These are phyloP conservation scores for Peromyscus leucopus DNA, from an alignment of 2,113 vertebrate genomes.

Conservation along the genomic window DNA sequence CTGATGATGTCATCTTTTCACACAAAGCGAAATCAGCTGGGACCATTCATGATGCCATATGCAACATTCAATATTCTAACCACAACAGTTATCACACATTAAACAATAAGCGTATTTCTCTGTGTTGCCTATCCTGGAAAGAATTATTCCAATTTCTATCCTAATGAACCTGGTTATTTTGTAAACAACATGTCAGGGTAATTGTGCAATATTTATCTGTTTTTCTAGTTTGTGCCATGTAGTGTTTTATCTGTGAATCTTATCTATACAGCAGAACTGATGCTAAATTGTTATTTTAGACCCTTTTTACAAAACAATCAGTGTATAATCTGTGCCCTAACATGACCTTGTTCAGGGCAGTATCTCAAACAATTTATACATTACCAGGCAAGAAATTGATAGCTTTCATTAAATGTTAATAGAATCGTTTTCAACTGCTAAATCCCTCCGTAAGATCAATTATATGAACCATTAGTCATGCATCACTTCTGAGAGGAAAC, in stretches of 20 bases:
- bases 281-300: neutral
- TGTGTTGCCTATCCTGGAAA: neutral
- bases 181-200: neutral
- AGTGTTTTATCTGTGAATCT: neutral
- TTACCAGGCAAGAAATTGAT: neutral
- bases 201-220: neutral
- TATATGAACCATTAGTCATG: neutral
- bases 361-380: neutral
- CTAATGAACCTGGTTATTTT: neutral
- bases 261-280: neutral
- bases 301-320: neutral
- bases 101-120: neutral
- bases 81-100: neutral
- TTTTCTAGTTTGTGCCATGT: neutral
- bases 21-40: neutral
- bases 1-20: neutral
- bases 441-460: neutral
- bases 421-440: constrained; percentile 16
- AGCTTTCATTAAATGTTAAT: constrained; percentile 6
- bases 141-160: neutral
- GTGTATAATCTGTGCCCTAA: neutral
- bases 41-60: too few species aligned
- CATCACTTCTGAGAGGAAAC: neutral
- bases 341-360: neutral
- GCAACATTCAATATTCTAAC: neutral